These are phyloP conservation scores for Antedon mediterranea DNA, from an alignment of 53 echinoderm and acorn worm species.

Conservation along the genomic window DNA sequence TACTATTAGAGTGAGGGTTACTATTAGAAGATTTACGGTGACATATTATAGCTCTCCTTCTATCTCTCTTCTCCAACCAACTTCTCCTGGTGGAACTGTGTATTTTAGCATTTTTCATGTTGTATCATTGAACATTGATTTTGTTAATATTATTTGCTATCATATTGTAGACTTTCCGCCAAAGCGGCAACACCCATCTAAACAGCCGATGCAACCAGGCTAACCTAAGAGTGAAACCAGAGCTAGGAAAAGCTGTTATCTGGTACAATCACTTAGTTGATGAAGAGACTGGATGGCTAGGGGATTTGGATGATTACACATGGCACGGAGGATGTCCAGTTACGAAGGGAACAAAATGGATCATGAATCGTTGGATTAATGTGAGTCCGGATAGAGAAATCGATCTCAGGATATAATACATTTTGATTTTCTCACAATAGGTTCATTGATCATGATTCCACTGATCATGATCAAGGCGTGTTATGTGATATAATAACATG, in stretches of 20 bases:
- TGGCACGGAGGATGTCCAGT: slow-evolving; percentile 97
- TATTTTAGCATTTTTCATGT: too few relatives aligned
- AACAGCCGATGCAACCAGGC: slow-evolving; percentile 50
- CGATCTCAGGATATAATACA: slow-evolving; percentile 28
- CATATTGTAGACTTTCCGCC: slow-evolving; percentile 37
- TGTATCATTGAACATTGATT: too few relatives aligned
- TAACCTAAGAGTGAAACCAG: slow-evolving; percentile 54
- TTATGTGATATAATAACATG: too few relatives aligned
- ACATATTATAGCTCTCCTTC: too few relatives aligned
- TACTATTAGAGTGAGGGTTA: too few relatives aligned
- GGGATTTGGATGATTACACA: slow-evolving; percentile 57
- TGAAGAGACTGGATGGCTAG: slow-evolving; percentile 77
- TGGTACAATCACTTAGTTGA: slow-evolving; percentile 96
- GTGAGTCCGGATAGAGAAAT: slow-evolving; percentile 40
- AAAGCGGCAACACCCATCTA: slow-evolving; percentile 58
- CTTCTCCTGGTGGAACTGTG: too few relatives aligned
- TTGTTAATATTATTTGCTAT: too few relatives aligned
- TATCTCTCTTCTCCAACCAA: too few relatives aligned
- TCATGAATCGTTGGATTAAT: slow-evolving; percentile 87
- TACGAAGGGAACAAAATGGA: slow-evolving; percentile 81
- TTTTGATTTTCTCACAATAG: too few relatives aligned
- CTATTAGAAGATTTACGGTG: too few relatives aligned
- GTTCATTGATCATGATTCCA: too few relatives aligned
- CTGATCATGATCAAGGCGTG: too few relatives aligned
- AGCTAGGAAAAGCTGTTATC: slow-evolving; percentile 61